phyloP scores from a whole-genome alignment of 2,113 vertebrate species.

The Elephas maximus region DNA sequence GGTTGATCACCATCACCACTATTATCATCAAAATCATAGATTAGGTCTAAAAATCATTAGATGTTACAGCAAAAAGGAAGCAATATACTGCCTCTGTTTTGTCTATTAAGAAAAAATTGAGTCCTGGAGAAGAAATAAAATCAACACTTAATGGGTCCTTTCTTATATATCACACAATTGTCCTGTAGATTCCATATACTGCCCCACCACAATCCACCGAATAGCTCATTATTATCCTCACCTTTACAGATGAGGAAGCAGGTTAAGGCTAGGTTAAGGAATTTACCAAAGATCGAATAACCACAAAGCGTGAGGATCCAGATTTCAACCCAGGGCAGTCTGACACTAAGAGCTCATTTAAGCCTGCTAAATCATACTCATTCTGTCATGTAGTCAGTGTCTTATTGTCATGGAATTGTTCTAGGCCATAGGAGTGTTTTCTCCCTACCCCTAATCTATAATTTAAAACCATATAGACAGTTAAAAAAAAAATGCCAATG shows the following conservation, averaged over 20 bases:
- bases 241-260: constrained; percentile 5
- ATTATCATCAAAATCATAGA: background rate
- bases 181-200: background rate
- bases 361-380: background rate
- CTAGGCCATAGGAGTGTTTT: background rate
- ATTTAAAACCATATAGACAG: background rate
- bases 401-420: background rate
- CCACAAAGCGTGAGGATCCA: background rate
- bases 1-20: background rate
- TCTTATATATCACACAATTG: background rate
- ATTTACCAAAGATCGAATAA: background rate
- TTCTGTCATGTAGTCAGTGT: background rate
- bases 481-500: background rate
- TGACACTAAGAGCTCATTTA: background rate
- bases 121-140: background rate
- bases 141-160: background rate
- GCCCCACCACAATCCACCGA: background rate
- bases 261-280: background rate
- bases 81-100: background rate
- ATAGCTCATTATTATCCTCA: background rate
- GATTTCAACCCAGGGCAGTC: background rate
- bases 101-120: background rate
- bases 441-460: background rate
- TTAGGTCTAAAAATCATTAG: background rate
- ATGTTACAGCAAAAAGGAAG: background rate